Evolutionary conservation across 2,888 invertebrate species (phyloP).

Genomic region (Yponomeuta evonymella): DNA sequence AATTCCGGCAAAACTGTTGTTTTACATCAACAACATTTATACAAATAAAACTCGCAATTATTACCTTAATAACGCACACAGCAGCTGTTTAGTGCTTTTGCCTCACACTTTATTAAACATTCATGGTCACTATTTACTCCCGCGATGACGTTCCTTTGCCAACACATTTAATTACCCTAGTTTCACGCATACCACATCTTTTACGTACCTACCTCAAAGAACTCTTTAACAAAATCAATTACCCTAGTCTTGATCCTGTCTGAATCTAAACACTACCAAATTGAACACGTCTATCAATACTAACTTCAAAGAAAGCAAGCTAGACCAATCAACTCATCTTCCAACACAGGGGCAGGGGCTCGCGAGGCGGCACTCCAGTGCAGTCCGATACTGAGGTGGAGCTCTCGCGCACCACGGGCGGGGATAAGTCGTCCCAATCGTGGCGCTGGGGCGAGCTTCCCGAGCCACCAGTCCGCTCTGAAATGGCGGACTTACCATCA

Average conservation of each 20-base stretch:
- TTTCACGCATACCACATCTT: neutral
- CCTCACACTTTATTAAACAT: neutral
- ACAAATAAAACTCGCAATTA: neutral
- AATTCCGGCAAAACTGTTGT: neutral
- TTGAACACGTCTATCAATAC: neutral
- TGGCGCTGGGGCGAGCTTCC: constrained; percentile 96
- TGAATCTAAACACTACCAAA: neutral
- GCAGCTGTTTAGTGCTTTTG: neutral
- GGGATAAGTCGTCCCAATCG: constrained; percentile 78
- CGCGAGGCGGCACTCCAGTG: constrained; percentile 88
- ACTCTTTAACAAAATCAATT: neutral
- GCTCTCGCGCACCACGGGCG: constrained; percentile 66
- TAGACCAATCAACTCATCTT: neutral
- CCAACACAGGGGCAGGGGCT: constrained; percentile 59
- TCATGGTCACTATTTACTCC: neutral
- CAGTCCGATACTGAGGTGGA: constrained; percentile 98
- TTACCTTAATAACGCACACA: neutral
- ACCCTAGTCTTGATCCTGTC: neutral
- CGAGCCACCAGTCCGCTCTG: constrained; percentile 57
- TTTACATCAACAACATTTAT: neutral
- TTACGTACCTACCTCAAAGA: neutral
- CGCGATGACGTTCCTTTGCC: neutral
- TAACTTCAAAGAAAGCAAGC: neutral
- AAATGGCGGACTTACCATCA: constrained; percentile 36
- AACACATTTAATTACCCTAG: neutral